phyloP scores from a whole-genome alignment of 2,113 vertebrate genomes.

The Tringa solitaria region DNA sequence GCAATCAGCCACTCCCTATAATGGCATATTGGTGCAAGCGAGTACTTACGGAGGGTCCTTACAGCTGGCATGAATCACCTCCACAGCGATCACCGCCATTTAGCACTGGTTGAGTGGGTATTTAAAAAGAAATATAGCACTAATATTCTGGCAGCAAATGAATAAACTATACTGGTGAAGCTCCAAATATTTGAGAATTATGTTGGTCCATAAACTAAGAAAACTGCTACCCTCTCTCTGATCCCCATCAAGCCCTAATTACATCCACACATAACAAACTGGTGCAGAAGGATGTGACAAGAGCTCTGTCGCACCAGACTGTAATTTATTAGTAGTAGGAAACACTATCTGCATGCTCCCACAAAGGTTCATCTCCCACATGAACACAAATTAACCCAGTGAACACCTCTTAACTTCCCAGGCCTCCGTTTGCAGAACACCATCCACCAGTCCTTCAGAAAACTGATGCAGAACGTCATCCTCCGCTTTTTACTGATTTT shows the following conservation, averaged over 20 bases:
- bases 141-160: not conserved
- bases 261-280: not conserved
- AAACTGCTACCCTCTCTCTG: not conserved
- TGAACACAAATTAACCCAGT: not conserved
- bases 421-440: not conserved
- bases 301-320: not conserved
- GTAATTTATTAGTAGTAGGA: fast-evolving
- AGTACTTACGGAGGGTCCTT: not conserved
- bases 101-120: not conserved
- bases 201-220: not conserved
- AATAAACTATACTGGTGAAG: not conserved
- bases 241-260: not conserved
- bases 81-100: not conserved
- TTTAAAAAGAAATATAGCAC: not conserved
- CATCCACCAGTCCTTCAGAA: not conserved
- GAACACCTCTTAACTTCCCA: not conserved
- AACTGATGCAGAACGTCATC: fast-evolving
- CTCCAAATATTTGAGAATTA: not conserved
- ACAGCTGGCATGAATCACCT: not conserved
- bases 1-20: not conserved
- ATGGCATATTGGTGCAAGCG: not conserved
- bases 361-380: not conserved
- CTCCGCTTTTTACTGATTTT: not conserved
- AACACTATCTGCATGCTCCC: not conserved
- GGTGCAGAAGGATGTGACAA: not conserved